Conservation (phyloP, 2,797 vertebrate genomes). For the Tangara arthus region DNA sequence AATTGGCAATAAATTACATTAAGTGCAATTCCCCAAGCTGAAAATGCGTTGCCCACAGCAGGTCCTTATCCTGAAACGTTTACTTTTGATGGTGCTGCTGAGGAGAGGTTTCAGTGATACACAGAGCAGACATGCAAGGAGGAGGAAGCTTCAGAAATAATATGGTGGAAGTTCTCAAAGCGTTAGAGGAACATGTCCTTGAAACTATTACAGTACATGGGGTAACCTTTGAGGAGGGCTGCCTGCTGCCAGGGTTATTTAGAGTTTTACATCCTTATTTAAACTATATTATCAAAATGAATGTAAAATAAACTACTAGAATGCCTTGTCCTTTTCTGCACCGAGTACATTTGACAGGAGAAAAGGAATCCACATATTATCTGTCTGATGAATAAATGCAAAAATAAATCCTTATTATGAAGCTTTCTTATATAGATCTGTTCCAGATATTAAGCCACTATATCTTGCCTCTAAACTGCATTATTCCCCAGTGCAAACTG, state of each 20-base stretch:
- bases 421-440: constrained; percentile 10
- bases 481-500: constrained; percentile 36
- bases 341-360: constrained; percentile 10
- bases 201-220: background rate
- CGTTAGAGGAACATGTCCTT: constrained; percentile 12
- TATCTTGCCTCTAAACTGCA: constrained; percentile 49
- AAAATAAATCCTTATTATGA: constrained; percentile 68
- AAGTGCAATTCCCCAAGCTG: background rate
- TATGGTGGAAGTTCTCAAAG: background rate
- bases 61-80: background rate
- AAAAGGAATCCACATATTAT: constrained; percentile 39
- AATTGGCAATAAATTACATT: background rate
- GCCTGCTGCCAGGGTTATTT: constrained; percentile 6
- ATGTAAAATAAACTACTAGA: constrained; percentile 49
- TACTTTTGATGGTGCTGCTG: background rate
- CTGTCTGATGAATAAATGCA: constrained; percentile 50
- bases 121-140: background rate
- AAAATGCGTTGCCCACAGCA: background rate
- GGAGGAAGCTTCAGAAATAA: background rate
- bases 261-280: constrained; percentile 56
- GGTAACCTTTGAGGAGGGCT: constrained; percentile 43
- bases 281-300: constrained; percentile 60
- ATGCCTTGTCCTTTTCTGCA: constrained; percentile 26
- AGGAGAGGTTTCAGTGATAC: background rate
- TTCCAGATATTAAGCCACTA: constrained; percentile 59